Evolutionary conservation across 1,140 invertebrate species (phyloP), one percentile per base, ranked within the genome.

Genomic region (Anastrepha obliqua): DNA sequence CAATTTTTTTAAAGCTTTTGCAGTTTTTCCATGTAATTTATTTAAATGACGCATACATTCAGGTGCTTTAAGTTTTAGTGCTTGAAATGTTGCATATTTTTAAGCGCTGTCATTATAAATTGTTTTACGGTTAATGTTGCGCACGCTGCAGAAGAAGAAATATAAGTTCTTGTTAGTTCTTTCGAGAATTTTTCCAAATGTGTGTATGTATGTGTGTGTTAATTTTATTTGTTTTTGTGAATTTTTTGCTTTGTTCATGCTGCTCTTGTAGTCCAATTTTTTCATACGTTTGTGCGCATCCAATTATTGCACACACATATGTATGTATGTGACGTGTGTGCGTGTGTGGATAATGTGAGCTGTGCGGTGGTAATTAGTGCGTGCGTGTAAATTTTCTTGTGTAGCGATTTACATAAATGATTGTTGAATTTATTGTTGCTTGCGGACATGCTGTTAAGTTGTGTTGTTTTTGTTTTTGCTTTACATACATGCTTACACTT

Each of bases 301-400:
- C 74, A 81, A 17, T n/a, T 29, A 55, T 20, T 81, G 7, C n/a
- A 55, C 55, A 29, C 8, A 55, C 6, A 13, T 11, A 4, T 9
- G n/a, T 20, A 51, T 5, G 51, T 20, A 17, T 81, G 47, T 51
- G 1, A 13, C 9, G n/a, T 81, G n/a, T 29, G 9, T 81, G 44
- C n/a, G n/a, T 67, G 11, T 20, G n/a, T 81, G 60, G 4, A 5
- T 55, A 29, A 13, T 5, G 0, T 44, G 74, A 17, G 44, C 44
- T 55, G 51, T 55, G 51, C 47, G n/a, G 74, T 81, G 47, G 44
- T 81, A 81, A 81, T 81, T 81, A 81, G 74, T 81, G 74, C 74
- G 44, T 81, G 74, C 74, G 7, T 81, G 74, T 81, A 51, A 81
- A 81, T 58, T 81, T 51, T 81, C 17, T 51, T 2, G 42, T 81